A percentile compares a stretch with the other conserved stretches of the same genome.
These are phyloP conservation scores for Phenganax marumi DNA, from an alignment of 92 coral and sea anemone genomes.

Conservation along the genomic window DNA sequence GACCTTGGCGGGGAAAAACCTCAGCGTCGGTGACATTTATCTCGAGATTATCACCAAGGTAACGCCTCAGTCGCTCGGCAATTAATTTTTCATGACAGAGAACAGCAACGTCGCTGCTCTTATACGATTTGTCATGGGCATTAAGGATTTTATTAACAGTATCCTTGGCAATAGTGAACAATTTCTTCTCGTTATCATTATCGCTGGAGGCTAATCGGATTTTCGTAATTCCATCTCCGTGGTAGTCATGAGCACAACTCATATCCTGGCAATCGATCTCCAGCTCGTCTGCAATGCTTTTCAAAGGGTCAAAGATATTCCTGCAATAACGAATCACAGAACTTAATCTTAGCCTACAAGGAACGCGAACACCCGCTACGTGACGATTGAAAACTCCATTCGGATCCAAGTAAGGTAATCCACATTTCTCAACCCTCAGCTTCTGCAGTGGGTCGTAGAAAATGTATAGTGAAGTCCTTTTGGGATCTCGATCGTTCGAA, in stretches of 20 bases:
- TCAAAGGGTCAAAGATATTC: not conserved
- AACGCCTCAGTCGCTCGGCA: not conserved
- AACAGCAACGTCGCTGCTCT: no score
- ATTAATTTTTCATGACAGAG: not conserved
- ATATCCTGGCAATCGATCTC: not conserved
- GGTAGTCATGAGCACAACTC: not conserved
- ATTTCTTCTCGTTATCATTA: not conserved
- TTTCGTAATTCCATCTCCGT: not conserved
- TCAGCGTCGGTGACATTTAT: not conserved
- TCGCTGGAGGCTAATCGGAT: not conserved
- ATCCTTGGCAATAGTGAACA: not conserved
- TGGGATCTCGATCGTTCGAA: not conserved
- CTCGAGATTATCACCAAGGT: not conserved
- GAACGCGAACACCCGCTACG: no score
- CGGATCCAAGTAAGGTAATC: not conserved
- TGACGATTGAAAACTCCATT: not conserved
- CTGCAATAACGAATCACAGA: not conserved
- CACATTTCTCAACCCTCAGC: not conserved
- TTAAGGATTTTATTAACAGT: not conserved
- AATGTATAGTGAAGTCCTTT: not conserved
- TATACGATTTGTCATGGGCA: not conserved
- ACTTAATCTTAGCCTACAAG: no score
- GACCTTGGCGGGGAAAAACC: not conserved
- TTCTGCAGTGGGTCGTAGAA: not conserved
- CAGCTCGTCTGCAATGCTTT: not conserved